These are phyloP conservation scores for Porphyrio hochstetteri DNA, from an alignment of 2,113 vertebrate species.

Conservation along the genomic window DNA sequence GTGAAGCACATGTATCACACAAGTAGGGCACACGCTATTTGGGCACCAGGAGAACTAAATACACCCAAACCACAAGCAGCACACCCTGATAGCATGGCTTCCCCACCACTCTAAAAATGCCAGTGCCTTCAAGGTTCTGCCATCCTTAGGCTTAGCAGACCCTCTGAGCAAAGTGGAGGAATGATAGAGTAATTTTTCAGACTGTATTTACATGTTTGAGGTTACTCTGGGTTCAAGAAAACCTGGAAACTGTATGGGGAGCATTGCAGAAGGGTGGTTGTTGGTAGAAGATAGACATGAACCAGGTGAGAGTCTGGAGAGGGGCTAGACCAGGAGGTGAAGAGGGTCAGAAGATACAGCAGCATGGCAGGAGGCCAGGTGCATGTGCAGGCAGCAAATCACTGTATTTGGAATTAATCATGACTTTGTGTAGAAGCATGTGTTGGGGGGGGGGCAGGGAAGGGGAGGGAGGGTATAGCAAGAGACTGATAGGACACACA, in stretches of 20 bases:
- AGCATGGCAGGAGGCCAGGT: not conserved
- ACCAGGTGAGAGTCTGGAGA: not conserved
- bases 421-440: not conserved
- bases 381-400: not conserved
- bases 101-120: not conserved
- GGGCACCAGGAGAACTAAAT: not conserved
- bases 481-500: not conserved
- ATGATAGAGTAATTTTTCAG: not conserved
- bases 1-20: not conserved
- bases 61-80: not conserved
- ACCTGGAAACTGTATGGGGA: not conserved
- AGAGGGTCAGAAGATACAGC: not conserved
- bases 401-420: not conserved
- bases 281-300: not conserved
- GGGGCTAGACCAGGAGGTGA: not conserved
- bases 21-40: not conserved
- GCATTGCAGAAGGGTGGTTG: not conserved
- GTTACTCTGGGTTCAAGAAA: not conserved
- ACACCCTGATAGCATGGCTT: not conserved
- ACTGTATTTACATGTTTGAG: not conserved
- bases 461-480: fast-evolving
- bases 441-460: no score
- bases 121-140: not conserved
- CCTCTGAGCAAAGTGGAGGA: not conserved
- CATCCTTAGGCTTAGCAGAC: not conserved